These are phyloP conservation scores for Drosophila sucinea DNA, from an alignment of 1,140 invertebrate genomes.

Conservation along the genomic window DNA sequence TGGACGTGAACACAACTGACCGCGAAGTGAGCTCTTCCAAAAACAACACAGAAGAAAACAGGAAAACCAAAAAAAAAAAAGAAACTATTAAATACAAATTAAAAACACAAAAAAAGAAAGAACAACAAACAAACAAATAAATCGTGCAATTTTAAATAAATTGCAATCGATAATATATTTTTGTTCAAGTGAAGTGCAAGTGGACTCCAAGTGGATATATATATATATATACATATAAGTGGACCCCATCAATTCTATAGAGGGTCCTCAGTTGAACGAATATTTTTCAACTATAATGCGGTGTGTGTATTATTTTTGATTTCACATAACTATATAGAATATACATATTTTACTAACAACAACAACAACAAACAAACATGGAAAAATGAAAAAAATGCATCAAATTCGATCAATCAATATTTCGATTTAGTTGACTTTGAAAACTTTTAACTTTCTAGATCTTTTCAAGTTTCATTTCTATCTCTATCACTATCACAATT, in stretches of 20 bases:
- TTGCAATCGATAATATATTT: slow-evolving; percentile 15
- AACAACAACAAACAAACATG: slow-evolving; percentile 11
- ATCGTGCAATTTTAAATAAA: not conserved
- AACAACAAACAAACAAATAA: not conserved
- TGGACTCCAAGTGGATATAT: not conserved
- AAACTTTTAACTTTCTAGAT: too few relatives aligned
- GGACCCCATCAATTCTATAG: not conserved
- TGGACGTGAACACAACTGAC: slow-evolving; percentile 72
- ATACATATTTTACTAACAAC: slow-evolving; percentile 1
- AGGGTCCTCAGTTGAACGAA: slow-evolving; percentile 38
- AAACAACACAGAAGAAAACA: slow-evolving; percentile 6
- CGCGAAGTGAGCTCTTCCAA: slow-evolving; percentile 55
- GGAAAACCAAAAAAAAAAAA: slow-evolving; percentile 1
- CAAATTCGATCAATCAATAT: too few relatives aligned
- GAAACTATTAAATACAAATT: slow-evolving; percentile 8
- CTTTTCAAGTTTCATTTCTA: not conserved
- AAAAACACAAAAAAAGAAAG: not conserved
- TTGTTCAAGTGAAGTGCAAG: slow-evolving; percentile 59
- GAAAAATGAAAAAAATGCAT: not conserved
- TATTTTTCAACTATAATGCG: slow-evolving; percentile 68
- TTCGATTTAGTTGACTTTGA: too few relatives aligned
- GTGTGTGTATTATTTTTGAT: slow-evolving; percentile 79
- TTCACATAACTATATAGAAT: slow-evolving; percentile 9
- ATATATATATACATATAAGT: not conserved
- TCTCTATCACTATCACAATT: not conserved